These are phyloP conservation scores for Phyllostomus hastatus DNA, from an alignment of 2,113 vertebrate species.

Conservation along the genomic window DNA sequence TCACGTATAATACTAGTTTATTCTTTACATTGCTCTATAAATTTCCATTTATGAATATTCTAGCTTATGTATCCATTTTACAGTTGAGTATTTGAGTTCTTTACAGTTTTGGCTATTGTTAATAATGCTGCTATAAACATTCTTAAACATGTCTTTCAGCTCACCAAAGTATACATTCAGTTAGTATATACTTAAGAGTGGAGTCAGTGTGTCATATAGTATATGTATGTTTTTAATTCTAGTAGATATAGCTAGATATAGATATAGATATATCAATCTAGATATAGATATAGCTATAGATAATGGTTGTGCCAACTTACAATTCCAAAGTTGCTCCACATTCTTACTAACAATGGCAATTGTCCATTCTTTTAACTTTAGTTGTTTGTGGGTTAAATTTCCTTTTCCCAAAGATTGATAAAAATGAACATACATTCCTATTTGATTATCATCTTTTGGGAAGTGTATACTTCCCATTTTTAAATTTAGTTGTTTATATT, in stretches of 20 bases:
- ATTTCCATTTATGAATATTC: not conserved
- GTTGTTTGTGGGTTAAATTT: not conserved
- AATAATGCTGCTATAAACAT: not conserved
- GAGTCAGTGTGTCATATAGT: not conserved
- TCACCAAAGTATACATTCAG: not conserved
- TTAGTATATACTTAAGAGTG: not conserved
- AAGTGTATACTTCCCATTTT: not conserved
- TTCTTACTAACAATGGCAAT: not conserved
- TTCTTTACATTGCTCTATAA: not conserved
- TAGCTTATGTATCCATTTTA: not conserved
- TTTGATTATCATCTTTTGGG: not conserved
- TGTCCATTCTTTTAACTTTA: not conserved
- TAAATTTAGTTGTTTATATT: not conserved
- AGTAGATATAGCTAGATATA: not conserved
- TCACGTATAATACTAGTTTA: not conserved
- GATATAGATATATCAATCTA: not conserved
- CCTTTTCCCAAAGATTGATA: not conserved
- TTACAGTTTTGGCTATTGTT: not conserved
- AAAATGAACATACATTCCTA: not conserved
- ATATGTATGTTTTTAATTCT: not conserved
- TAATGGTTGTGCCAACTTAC: not conserved
- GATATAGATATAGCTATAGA: not conserved
- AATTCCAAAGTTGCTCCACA: not conserved
- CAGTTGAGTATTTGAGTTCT: not conserved
- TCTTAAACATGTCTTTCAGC: not conserved